phyloP scores from a whole-genome alignment of 2,797 vertebrate genomes.

The Serranus cabrilla region DNA sequence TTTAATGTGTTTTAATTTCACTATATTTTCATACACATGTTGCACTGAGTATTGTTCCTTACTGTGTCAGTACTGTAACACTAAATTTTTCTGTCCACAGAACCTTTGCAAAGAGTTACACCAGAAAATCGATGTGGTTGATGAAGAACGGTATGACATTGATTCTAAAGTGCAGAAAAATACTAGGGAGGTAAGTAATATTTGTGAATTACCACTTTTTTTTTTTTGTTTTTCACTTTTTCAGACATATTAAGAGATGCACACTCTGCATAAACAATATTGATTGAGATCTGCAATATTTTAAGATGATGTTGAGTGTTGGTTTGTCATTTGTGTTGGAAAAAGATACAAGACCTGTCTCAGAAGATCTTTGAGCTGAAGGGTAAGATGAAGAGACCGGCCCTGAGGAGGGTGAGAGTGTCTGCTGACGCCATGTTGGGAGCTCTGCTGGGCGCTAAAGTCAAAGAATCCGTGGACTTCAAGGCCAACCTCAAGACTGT shows the following conservation, averaged over 20 bases:
- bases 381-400: conserved; percentile 88
- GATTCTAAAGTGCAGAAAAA: conserved; percentile 83
- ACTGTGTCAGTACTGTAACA: neutral
- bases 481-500: conserved; percentile 89
- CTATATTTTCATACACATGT: neutral
- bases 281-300: neutral
- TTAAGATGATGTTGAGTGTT: neutral
- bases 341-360: conserved; percentile 80
- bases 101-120: conserved; percentile 85
- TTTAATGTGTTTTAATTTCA: neutral
- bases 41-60: neutral
- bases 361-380: conserved; percentile 85
- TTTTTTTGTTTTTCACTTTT: no score
- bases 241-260: neutral
- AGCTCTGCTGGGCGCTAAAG: conserved; percentile 84
- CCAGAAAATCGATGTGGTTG: conserved; percentile 83
- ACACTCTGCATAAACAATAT: neutral
- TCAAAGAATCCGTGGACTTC: conserved; percentile 89
- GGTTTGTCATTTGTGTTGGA: conserved; percentile 12
- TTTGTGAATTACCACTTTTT: neutral
- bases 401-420: conserved; percentile 85
- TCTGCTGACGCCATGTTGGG: conserved; percentile 89
- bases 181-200: conserved; percentile 67
- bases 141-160: conserved; percentile 87
- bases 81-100: conserved; percentile 67